These are phyloP conservation scores for Vanessa cardui DNA, from an alignment of 2,888 invertebrate genomes.

Conservation along the genomic window DNA sequence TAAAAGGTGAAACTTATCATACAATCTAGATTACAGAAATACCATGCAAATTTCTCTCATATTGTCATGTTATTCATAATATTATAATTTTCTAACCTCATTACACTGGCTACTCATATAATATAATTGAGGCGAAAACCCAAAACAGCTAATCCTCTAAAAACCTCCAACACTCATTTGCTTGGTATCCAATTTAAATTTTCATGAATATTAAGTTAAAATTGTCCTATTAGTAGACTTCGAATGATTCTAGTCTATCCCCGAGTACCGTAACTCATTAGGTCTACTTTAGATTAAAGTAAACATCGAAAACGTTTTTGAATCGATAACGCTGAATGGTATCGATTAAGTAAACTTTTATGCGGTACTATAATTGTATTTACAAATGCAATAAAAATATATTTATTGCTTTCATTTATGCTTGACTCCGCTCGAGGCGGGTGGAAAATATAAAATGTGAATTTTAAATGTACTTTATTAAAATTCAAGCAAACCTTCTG, in stretches of 20 bases:
- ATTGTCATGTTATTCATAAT: neutral
- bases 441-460: no score
- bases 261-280: neutral
- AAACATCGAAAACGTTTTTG: neutral
- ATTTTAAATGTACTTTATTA: no score
- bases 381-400: neutral
- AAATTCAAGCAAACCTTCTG: no score
- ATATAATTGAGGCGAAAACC: conserved; percentile 2
- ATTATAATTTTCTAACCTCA: neutral
- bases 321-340: neutral
- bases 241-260: neutral
- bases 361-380: neutral
- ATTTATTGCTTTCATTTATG: no score
- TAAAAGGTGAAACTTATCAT: no score
- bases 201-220: conserved; percentile 30
- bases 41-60: neutral
- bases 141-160: conserved; percentile 19
- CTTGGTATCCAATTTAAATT: conserved; percentile 29
- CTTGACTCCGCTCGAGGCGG: no score
- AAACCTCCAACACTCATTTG: conserved; percentile 21
- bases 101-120: neutral
- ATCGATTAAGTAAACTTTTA: neutral
- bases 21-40: no score
- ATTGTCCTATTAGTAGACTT: neutral
- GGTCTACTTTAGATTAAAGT: neutral